Percentiles rank a stretch among this genome's conserved stretches.
Conservation (phyloP, 2,113 vertebrate genomes). For the Burhinus oedicnemus region DNA sequence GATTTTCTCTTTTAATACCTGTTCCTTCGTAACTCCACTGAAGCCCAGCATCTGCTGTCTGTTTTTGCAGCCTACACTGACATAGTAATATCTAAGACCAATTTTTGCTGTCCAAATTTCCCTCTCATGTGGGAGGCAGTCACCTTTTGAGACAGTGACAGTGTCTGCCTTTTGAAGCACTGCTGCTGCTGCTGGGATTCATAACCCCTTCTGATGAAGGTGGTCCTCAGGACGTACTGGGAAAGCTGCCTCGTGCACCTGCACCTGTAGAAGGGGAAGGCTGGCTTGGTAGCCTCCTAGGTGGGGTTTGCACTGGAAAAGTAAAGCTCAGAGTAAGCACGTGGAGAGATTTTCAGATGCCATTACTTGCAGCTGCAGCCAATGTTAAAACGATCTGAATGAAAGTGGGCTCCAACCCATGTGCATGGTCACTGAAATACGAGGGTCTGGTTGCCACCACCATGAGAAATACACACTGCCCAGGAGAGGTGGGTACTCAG, state of each 20-base stretch:
- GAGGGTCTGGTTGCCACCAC: neutral
- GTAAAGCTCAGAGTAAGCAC: neutral
- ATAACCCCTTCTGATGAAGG: neutral
- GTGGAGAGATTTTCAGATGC: neutral
- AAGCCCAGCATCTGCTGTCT: conserved; percentile 6
- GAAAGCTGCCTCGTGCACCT: neutral
- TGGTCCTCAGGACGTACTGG: rapidly evolving
- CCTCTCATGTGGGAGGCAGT: neutral
- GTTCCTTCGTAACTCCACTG: conserved; percentile 7
- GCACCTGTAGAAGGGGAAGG: rapidly evolving
- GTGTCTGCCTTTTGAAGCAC: neutral
- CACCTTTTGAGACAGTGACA: neutral
- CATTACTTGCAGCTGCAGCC: neutral
- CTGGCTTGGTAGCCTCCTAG: neutral
- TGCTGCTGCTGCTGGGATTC: neutral
- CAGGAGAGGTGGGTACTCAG: neutral
- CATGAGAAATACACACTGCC: neutral
- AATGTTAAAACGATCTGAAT: neutral
- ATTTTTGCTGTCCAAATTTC: neutral
- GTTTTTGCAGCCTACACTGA: neutral
- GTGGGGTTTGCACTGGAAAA: neutral
- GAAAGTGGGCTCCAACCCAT: neutral
- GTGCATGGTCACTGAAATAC: neutral
- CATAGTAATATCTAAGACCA: neutral
- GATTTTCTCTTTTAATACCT: conserved; percentile 9